Evolutionary conservation across 1,140 invertebrate species (phyloP).

Genomic region (Micrasema minimum): DNA sequence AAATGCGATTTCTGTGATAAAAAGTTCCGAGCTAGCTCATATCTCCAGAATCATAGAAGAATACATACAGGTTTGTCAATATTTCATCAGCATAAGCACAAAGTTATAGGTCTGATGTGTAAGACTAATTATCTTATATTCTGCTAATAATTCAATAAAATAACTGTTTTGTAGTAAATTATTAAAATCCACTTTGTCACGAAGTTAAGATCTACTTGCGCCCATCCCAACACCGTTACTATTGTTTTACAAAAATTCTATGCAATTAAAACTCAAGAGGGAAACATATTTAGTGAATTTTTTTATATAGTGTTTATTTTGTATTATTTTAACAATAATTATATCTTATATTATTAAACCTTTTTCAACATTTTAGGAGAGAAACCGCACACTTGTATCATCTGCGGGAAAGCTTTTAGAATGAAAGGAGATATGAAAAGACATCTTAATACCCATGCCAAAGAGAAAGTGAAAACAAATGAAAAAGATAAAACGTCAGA

Average conservation of each 20-base stretch:
- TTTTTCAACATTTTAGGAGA: slow-evolving; percentile 77
- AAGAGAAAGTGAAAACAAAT: slow-evolving; percentile 40
- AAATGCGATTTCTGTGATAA: slow-evolving; percentile 87
- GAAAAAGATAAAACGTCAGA: slow-evolving; percentile 35
- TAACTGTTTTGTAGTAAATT: neutral
- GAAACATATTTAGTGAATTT: too few species aligned
- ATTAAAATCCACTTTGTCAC: neutral
- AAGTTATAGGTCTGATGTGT: too few species aligned
- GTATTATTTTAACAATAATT: too few species aligned
- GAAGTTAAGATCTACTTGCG: too few species aligned
- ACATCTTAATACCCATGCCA: slow-evolving; percentile 82
- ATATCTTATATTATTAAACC: too few species aligned
- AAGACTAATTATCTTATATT: too few species aligned
- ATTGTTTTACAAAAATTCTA: too few species aligned
- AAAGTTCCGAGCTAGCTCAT: slow-evolving; percentile 86
- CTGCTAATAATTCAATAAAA: too few species aligned
- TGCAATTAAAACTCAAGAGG: too few species aligned
- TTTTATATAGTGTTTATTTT: too few species aligned
- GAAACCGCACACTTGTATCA: slow-evolving; percentile 80
- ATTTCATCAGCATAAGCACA: too few species aligned
- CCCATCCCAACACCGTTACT: too few species aligned
- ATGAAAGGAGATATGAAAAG: slow-evolving; percentile 89
- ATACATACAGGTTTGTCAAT: slow-evolving; percentile 82
- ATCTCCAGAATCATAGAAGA: slow-evolving; percentile 86
- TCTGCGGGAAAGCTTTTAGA: slow-evolving; percentile 86